Evolutionary conservation across 1,140 invertebrate species (phyloP), one percentile per base, ranked within the genome.

Genomic region (Drosophila simulans): DNA sequence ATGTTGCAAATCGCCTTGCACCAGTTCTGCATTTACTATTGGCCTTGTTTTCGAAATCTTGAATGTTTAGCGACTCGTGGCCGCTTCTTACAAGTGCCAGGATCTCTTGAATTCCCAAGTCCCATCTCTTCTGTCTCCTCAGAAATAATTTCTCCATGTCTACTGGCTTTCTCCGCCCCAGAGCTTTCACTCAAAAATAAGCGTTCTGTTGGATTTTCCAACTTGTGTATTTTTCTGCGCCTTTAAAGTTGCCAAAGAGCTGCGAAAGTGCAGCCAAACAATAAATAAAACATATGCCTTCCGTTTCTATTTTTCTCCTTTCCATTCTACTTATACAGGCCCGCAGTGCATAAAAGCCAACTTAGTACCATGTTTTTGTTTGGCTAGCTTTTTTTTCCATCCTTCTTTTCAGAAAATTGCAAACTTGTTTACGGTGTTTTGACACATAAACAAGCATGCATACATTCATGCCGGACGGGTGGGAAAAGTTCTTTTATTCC

Each of bases 341-440:
- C 11, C 54, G 15, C 59, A 59, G 35, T 62, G 54, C 54, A 42
- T 62, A 31, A 59, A 62, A 62, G 37, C 10, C 22, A 65, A 65
- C 43, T 49, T 65, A 66, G 63, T 66, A 31, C 20, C 51, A 43
- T 53, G 48, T 60, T 73, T 62, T 72, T 70, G 27, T 58, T 31
- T n/a, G 42, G 15, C 37, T 52, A 12, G n/a, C 15, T 1, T 8
- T 31, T 31, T 31, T 31, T 34, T n/a, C n/a, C 51, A 57, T 69
- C 63, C 55, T 39, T 46, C 10, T 20, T 52, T 42, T 35, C 37
- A 59, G 58, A 70, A 65, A 71, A 80, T 69, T 53, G 72, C 45
- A 64, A 85, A 73, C 66, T 77, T 84, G 82, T 86, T 84, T 84
- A 86, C 82, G 71, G 42, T 45, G 56, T 68, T 80, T 80, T 62